phyloP scores from a whole-genome alignment of 2,797 vertebrate species.

The Enteromius viviparus region DNA sequence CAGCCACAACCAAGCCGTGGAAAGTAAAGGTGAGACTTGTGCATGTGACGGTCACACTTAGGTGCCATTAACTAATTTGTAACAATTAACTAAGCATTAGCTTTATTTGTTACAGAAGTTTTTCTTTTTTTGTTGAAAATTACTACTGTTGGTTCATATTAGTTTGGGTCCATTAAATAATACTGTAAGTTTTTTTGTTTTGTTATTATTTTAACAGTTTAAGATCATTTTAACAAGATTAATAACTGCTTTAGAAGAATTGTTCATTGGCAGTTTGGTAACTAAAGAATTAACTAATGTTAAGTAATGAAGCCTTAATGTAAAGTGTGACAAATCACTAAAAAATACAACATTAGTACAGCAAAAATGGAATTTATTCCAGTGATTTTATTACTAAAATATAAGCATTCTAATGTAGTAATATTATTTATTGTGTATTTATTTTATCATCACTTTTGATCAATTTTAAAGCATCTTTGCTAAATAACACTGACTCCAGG shows the following conservation, averaged over 20 bases:
- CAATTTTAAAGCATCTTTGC: too few relatives aligned
- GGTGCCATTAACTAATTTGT: too few relatives aligned
- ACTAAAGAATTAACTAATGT: not conserved
- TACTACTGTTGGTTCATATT: not conserved
- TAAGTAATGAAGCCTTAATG: not conserved
- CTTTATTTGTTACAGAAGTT: not conserved
- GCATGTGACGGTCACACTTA: not conserved
- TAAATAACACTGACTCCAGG: too few relatives aligned
- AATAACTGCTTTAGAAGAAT: not conserved
- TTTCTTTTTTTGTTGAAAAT: too few relatives aligned
- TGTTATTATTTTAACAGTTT: not conserved
- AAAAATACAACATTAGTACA: too few relatives aligned
- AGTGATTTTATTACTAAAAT: too few relatives aligned
- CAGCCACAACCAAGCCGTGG: constrained; percentile 56
- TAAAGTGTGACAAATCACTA: not conserved
- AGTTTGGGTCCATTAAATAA: not conserved
- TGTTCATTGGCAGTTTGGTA: not conserved
- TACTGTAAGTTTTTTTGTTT: not conserved
- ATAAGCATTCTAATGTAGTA: too few relatives aligned
- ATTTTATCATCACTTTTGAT: too few relatives aligned
- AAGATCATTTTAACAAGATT: not conserved
- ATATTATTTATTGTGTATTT: too few relatives aligned
- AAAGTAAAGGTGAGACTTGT: constrained; percentile 62
- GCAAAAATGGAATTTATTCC: too few relatives aligned
- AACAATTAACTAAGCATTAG: not conserved